Conservation (phyloP, 2,797 vertebrate species). For the Eurystomus glaucurus region DNA sequence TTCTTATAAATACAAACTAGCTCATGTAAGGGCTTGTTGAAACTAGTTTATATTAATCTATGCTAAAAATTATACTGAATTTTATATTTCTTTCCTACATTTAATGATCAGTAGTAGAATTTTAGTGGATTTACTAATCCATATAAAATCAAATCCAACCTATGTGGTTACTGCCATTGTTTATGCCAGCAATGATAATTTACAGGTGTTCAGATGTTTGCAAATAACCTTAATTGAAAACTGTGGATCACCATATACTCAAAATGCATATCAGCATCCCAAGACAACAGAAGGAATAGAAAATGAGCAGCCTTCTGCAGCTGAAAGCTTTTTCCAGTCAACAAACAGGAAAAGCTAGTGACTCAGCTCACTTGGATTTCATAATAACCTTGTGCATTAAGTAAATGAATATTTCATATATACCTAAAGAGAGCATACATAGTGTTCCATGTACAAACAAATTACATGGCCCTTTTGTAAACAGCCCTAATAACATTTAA, state of each 20-base stretch:
- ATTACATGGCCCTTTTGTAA: neutral
- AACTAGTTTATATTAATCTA: neutral
- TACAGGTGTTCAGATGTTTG: constrained; percentile 53
- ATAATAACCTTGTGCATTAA: neutral
- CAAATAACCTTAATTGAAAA: constrained; percentile 56
- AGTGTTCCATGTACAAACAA: neutral
- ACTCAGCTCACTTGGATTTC: constrained; percentile 18
- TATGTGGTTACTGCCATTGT: neutral
- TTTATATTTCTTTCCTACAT: constrained; percentile 7
- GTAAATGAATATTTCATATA: constrained; percentile 9
- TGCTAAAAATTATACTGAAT: neutral
- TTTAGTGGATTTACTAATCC: constrained; percentile 11
- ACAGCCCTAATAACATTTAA: neutral
- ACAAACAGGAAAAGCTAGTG: constrained; percentile 37
- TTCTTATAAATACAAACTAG: constrained; percentile 8
- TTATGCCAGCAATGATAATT: constrained; percentile 26
- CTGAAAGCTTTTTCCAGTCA: neutral
- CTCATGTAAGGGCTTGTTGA: neutral
- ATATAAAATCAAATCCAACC: constrained; percentile 19
- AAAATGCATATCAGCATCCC: neutral
- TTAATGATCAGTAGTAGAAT: constrained; percentile 3
- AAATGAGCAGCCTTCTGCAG: constrained; percentile 37
- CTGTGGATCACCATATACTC: constrained; percentile 14
- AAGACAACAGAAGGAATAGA: constrained; percentile 24
- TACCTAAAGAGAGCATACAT: neutral